phyloP scores from a whole-genome alignment of 2,888 invertebrate genomes.

The Isoperla grammatica region DNA sequence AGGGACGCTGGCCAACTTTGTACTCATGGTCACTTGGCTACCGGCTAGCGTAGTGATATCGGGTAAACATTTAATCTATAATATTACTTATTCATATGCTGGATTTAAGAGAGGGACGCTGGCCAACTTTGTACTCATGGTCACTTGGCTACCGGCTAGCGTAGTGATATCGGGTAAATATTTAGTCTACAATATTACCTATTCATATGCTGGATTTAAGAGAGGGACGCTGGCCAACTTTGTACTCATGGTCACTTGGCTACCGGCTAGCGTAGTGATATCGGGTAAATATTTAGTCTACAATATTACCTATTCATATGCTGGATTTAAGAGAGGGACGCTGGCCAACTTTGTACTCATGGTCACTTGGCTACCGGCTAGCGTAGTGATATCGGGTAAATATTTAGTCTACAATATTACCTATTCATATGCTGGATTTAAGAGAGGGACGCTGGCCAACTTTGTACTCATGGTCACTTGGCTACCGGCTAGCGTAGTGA shows the following conservation, averaged over 20 bases:
- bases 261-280: conserved; percentile 82
- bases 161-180: conserved; percentile 70
- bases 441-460: conserved; percentile 85
- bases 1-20: conserved; percentile 83
- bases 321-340: conserved; percentile 84
- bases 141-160: conserved; percentile 87
- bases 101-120: conserved; percentile 86
- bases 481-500: conserved; percentile 84
- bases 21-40: conserved; percentile 87
- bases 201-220: conserved; percentile 51
- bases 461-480: conserved; percentile 87
- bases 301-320: not conserved
- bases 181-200: not conserved
- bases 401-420: not conserved
- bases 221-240: conserved; percentile 89
- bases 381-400: conserved; percentile 70
- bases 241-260: conserved; percentile 83
- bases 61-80: conserved; percentile 45
- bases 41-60: conserved; percentile 81
- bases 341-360: conserved; percentile 87
- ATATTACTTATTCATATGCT: not conserved
- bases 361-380: conserved; percentile 87
- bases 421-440: conserved; percentile 43
- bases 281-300: conserved; percentile 47
- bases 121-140: conserved; percentile 85